These are phyloP conservation scores for Apis dorsata DNA, from an alignment of 1,140 invertebrate species.

Conservation along the genomic window DNA sequence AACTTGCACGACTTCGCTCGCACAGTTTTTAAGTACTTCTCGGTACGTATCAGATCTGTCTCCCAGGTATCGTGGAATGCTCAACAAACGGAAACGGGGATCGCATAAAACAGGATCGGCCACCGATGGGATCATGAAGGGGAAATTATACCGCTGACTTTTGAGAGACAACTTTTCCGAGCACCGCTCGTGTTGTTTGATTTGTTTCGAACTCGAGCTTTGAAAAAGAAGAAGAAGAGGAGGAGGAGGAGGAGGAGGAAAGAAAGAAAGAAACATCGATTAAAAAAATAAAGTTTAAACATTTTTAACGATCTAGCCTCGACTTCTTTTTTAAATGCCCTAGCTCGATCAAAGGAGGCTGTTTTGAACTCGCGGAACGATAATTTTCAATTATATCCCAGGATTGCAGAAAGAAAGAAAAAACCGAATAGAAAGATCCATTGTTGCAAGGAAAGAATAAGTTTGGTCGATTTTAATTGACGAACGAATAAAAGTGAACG, in stretches of 20 bases:
- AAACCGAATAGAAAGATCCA: background rate
- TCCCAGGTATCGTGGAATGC: constrained; percentile 49
- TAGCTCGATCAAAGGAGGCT: too few relatives aligned
- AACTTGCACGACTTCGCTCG: constrained; percentile 39
- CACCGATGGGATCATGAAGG: constrained; percentile 19
- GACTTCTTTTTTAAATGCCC: too few relatives aligned
- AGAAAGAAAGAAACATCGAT: background rate
- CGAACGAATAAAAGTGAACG: too few relatives aligned
- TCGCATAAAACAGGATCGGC: constrained; percentile 30
- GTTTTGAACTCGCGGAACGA: too few relatives aligned
- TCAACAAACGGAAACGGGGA: constrained; percentile 15
- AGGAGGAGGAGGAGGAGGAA: too few relatives aligned
- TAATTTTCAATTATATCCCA: background rate
- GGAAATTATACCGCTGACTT: constrained; percentile 27
- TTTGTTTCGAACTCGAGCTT: background rate
- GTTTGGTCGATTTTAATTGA: background rate
- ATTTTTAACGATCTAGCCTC: background rate
- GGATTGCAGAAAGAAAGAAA: background rate
- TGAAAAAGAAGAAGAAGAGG: too few relatives aligned
- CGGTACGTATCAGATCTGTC: constrained; percentile 54
- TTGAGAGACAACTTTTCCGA: background rate
- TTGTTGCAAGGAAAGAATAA: background rate
- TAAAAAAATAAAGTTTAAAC: background rate
- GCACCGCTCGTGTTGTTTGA: too few relatives aligned
- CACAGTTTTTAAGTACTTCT: constrained; percentile 61